phyloP scores from a whole-genome alignment of 2,113 vertebrate species.

The Otis tarda region DNA sequence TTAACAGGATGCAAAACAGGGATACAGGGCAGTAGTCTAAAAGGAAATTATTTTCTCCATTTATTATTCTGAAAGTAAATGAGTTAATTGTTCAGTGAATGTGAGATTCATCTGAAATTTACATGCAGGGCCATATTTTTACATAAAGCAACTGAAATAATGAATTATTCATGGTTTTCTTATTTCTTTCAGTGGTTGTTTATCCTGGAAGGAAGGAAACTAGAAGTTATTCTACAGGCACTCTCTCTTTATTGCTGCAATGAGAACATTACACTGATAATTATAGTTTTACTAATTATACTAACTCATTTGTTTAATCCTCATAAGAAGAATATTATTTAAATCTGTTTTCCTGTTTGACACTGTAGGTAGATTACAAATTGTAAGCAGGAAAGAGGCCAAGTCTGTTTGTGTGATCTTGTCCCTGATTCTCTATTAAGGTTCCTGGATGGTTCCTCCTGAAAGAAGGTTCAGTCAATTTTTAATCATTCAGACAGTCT shows the following conservation, averaged over 20 bases:
- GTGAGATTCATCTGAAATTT: conserved; percentile 10
- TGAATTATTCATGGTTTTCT: conserved; percentile 24
- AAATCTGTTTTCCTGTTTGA: neutral
- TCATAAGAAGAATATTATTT: neutral
- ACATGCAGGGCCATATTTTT: neutral
- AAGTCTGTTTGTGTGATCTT: neutral
- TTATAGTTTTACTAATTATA: conserved; percentile 7
- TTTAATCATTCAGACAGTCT: neutral
- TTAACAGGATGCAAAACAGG: conserved; percentile 3
- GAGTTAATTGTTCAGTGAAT: conserved; percentile 3
- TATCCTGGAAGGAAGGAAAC: neutral
- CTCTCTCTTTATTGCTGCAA: neutral
- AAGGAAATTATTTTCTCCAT: conserved; percentile 8
- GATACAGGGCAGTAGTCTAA: neutral
- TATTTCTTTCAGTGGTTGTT: neutral
- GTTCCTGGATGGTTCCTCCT: neutral
- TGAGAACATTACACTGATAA: neutral
- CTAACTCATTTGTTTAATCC: neutral
- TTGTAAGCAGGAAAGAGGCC: neutral
- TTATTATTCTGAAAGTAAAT: conserved; percentile 29
- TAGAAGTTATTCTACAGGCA: neutral
- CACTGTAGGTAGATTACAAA: neutral
- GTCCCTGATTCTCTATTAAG: neutral
- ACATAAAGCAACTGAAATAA: neutral
- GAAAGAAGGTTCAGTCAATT: neutral